Evolutionary conservation across 2,888 invertebrate genomes (phyloP).

Genomic region (Argyresthia albistria): DNA sequence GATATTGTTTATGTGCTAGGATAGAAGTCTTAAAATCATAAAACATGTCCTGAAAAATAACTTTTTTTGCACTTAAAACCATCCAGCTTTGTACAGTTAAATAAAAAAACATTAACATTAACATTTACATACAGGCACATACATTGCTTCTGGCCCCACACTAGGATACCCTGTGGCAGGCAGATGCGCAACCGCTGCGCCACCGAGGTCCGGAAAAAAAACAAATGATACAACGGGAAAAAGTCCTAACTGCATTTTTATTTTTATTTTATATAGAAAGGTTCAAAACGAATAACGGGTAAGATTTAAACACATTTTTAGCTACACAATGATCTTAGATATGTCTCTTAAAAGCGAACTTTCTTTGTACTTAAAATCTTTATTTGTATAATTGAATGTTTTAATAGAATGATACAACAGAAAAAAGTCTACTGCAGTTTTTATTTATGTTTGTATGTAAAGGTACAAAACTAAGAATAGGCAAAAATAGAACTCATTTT

Average conservation of each 20-base stretch:
- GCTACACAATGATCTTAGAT: background rate
- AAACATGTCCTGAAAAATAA: no score
- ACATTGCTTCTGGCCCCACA: no score
- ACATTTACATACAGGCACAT: no score
- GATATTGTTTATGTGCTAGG: background rate
- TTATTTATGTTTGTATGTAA: slow-evolving; percentile 1
- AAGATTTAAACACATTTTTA: slow-evolving; percentile 1
- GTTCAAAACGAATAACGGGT: slow-evolving; percentile 1
- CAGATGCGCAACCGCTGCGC: no score
- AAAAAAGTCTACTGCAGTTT: slow-evolving; percentile 3
- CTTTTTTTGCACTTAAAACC: background rate
- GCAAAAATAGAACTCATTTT: background rate
- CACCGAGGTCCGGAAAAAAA: no score
- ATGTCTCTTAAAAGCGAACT: background rate
- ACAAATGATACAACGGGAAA: background rate
- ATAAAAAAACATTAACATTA: no score
- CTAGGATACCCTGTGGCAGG: no score
- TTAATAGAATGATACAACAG: slow-evolving; percentile 1
- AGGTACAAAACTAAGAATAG: background rate
- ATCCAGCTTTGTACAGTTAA: background rate
- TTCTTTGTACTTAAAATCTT: background rate
- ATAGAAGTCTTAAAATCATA: no score
- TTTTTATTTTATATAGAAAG: background rate
- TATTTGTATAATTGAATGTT: background rate
- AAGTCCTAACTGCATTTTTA: slow-evolving; percentile 1